Evolutionary conservation across 2,888 invertebrate genomes (phyloP), one percentile per base, ranked within the genome.

Genomic region (Maniola hyperantus): DNA sequence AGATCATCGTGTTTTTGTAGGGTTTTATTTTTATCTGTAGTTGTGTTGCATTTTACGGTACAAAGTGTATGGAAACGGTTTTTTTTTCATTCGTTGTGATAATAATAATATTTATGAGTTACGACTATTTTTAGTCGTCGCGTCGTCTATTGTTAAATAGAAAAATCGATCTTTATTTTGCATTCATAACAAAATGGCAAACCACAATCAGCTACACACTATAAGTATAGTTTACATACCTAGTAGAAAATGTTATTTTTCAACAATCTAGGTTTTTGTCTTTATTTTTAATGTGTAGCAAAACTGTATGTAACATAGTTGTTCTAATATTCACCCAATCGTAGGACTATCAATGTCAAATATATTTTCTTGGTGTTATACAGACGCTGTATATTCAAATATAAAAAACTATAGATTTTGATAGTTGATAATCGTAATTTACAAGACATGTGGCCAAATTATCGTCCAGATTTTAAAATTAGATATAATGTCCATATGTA

Each of bases 401-500:
- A 58, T 51, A 64, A 46, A 46, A 62, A 61, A 63, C 55, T 54
- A 65, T 65, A 69, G 66, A 66, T 66, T 62, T 66, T 69, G 62
- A 69, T 71, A 71, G 71, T 46, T 64, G 51, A 62, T 71, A 71
- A 71, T 66, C 55, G 66, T 70, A 67, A 70, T 67, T 63, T 65
- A 69, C 64, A 85, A 84, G 84, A 89, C 86, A 87, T 85, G 91
- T 85, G 89, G 91, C 91, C 91, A 91, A 91, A 91, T 89, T 88
- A 85, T 85, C 91, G 90, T 91, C 91, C 91, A 89, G 84, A 77
- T 68, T 74, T 76, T 74, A 75, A 75, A 74, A 65, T 73, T 74
- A 78, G 73, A 72, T 76, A 58, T 76, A 73, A 76, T 69, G 66
- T 76, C 69, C 72, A 70, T 73, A 69, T 69, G 66, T 71, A 59